Base-by-base conservation (phyloP, 2,113 vertebrate genomes). In the Condylura cristata region DNA sequence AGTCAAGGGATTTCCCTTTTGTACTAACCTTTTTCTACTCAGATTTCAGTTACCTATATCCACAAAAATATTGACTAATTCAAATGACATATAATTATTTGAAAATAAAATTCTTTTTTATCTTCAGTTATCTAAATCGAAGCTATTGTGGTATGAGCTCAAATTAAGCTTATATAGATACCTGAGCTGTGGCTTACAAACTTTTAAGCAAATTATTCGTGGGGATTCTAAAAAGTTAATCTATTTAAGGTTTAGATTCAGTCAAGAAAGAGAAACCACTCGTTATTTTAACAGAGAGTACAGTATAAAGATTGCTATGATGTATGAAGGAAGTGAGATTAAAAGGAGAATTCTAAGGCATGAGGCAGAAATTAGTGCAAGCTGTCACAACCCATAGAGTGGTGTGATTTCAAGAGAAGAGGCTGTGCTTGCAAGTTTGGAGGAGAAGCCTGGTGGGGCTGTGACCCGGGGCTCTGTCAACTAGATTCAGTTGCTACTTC, bases 31-130 rank as follows among this genome's bases (percentile, higher is more conserved):
- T 53, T 2, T 76, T 83, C 34, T 80, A 4, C 78, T 91, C 16
- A 17, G 24, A 71, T 89, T 86, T 90, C 39, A 39, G 39, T 63
- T 26, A 58, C 60, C 46, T 85, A 76, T 86, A 81, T 89, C 28
- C 41, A 46, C 61, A 41, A 65, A 84, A 63, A 11, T 79, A 32
- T 83, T 63, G 60, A 92, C 48, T 95, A 91, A 71, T 53, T 91
- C 56, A 61, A 89, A 28, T 85, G 34, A 72, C 41, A 53, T 75
- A 17, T 70, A 51, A 41, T 86, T 56, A 39, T 14, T 70, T 41
- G 53, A 13, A 41, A 32, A 70, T 66, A 75, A 85, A 82, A 58
- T 22, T 30, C 24, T 48, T 6, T 6, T 68, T 14, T 83, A 13
- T 94, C 68, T 61, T 37, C 12, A 79, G 34, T 53, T 94, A 18